Evolutionary conservation across 2,888 invertebrate genomes (phyloP).

Genomic region (Cyclophora punctaria): DNA sequence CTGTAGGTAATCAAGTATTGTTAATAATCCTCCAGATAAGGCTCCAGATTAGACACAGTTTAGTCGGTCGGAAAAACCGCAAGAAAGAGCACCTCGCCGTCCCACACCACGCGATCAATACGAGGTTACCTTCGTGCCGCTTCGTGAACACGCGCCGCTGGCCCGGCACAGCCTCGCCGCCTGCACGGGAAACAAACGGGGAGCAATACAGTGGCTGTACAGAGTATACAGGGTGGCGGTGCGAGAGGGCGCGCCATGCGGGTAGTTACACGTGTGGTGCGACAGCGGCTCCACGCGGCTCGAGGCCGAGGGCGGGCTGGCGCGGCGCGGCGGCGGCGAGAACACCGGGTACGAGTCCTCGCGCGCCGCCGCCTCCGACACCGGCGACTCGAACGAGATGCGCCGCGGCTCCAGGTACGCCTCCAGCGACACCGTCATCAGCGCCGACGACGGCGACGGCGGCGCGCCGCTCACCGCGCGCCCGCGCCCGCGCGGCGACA

Average conservation of each 20-base stretch:
- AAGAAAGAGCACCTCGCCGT: slow-evolving; percentile 33
- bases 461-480: slow-evolving; percentile 76
- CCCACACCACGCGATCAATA: slow-evolving; percentile 6
- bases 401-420: slow-evolving; percentile 89
- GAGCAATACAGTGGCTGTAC: slow-evolving; percentile 48
- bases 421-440: slow-evolving; percentile 88
- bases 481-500: slow-evolving; percentile 60
- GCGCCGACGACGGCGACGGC: slow-evolving; percentile 88
- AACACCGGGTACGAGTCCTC: slow-evolving; percentile 90
- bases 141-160: slow-evolving; percentile 48
- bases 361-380: slow-evolving; percentile 82
- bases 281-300: slow-evolving; percentile 83
- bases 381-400: slow-evolving; percentile 86
- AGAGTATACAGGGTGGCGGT: slow-evolving; percentile 12
- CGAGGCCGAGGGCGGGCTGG: slow-evolving; percentile 79
- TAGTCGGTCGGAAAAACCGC: slow-evolving; percentile 1
- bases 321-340: slow-evolving; percentile 85
- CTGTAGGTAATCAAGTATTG: neutral
- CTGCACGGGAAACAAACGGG: slow-evolving; percentile 45
- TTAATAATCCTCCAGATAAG: slow-evolving; percentile 1
- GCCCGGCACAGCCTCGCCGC: slow-evolving; percentile 37
- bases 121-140: slow-evolving; percentile 57
- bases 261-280: slow-evolving; percentile 92
- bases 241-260: slow-evolving; percentile 5
- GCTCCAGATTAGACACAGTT: neutral